These are phyloP conservation scores for Galago senegalensis DNA, from an alignment of 2,797 vertebrate genomes.

Conservation along the genomic window DNA sequence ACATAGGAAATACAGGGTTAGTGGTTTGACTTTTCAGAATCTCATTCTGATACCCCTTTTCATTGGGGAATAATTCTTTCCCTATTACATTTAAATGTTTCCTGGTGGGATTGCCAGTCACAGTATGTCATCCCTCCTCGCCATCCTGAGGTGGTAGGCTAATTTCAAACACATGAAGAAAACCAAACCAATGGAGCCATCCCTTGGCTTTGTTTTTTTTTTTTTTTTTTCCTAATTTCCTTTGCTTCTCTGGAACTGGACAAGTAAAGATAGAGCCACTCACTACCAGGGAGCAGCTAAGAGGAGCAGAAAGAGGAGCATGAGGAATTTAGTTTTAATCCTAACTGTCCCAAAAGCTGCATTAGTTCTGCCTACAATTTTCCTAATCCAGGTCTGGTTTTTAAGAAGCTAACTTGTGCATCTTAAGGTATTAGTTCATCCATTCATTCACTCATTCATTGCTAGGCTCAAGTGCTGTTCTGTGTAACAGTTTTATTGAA, in stretches of 20 bases:
- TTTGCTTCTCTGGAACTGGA: neutral
- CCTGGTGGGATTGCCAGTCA: neutral
- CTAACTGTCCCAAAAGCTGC: neutral
- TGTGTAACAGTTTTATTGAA: neutral
- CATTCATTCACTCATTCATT: neutral
- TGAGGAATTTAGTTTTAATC: neutral
- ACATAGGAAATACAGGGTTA: neutral
- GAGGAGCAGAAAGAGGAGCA: neutral
- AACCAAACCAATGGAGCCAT: neutral
- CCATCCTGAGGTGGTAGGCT: neutral
- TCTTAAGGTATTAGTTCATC: neutral
- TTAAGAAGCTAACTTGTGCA: neutral
- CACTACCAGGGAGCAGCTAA: neutral
- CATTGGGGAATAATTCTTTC: neutral
- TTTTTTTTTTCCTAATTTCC: neutral
- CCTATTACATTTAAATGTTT: neutral
- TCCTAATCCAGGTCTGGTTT: neutral
- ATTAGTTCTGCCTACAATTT: neutral
- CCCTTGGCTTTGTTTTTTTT: neutral
- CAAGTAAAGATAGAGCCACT: neutral
- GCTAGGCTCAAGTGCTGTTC: neutral
- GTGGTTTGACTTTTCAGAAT: neutral
- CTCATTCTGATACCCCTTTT: rapidly evolving
- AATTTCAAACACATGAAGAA: neutral
- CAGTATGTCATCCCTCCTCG: rapidly evolving